Percentiles rank a stretch among this genome's conserved stretches.
phyloP scores from a whole-genome alignment of 2,797 vertebrate genomes.

The Diplodus sargus region DNA sequence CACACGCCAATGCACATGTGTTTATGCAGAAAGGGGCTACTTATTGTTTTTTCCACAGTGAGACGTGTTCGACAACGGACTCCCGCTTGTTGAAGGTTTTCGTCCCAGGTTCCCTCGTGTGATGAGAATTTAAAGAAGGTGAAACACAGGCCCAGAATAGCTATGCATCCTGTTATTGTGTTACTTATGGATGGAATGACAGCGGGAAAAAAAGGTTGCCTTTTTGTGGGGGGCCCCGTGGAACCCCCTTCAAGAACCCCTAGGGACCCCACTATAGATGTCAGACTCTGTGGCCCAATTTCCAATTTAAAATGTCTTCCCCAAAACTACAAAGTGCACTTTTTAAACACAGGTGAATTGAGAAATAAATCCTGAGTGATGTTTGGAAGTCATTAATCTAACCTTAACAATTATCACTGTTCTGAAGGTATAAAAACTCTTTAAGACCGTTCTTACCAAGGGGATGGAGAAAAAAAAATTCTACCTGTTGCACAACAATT shows the following conservation, averaged over 20 bases:
- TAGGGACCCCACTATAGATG: no score
- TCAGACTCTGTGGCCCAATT: no score
- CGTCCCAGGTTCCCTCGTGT: no score
- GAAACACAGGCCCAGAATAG: no score
- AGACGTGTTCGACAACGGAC: neutral
- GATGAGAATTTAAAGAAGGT: no score
- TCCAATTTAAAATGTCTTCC: no score
- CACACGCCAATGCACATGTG: neutral
- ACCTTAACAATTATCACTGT: neutral
- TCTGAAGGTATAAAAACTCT: slow-evolving; percentile 1
- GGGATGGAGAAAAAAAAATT: neutral
- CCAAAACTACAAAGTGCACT: neutral
- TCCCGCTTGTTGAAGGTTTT: no score
- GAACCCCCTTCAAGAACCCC: no score
- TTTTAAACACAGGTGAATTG: neutral
- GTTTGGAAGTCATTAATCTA: neutral
- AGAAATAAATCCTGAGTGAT: neutral
- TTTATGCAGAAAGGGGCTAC: neutral
- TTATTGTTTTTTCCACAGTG: neutral
- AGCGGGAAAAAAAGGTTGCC: no score
- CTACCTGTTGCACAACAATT: neutral
- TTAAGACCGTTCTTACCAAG: neutral
- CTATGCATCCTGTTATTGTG: no score
- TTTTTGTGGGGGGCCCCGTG: no score
- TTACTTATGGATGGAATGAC: no score